These are phyloP conservation scores for Eupristina koningsbergeri DNA, from an alignment of 1,140 invertebrate species.

Conservation along the genomic window DNA sequence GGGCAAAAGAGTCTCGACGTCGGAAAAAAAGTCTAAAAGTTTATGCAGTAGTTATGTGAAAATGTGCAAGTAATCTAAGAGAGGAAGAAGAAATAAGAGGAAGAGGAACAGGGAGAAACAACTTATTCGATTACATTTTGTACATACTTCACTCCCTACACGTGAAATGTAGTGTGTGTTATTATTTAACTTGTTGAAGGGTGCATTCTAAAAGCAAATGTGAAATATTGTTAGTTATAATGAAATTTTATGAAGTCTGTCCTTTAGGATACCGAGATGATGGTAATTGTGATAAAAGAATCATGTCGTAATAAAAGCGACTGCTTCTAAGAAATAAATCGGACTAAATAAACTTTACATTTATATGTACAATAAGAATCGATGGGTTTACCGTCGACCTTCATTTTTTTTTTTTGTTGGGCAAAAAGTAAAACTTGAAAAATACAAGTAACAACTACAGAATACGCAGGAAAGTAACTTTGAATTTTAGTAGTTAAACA, in stretches of 20 bases:
- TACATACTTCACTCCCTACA: neutral
- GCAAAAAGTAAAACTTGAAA: no score
- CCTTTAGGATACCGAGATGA: neutral
- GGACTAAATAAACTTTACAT: no score
- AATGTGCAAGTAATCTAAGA: neutral
- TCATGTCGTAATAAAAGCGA: no score
- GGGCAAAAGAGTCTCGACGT: neutral
- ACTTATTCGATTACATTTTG: conserved; percentile 38
- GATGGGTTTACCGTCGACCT: no score
- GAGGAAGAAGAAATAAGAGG: neutral
- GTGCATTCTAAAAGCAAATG: neutral
- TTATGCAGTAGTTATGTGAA: conserved; percentile 10
- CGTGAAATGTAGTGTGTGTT: neutral
- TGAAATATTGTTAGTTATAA: neutral
- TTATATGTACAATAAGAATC: no score
- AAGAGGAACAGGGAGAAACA: neutral
- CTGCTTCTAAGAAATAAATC: no score
- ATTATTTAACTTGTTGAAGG: conserved; percentile 24
- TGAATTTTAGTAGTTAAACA: no score
- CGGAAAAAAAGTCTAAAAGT: conserved; percentile 19
- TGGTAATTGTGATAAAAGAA: no score
- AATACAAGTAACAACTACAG: no score
- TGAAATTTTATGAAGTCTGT: neutral
- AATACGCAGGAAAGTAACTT: no score
- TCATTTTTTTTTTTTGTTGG: no score